phyloP scores from a whole-genome alignment of 2,113 vertebrate species.

The Fulica atra region DNA sequence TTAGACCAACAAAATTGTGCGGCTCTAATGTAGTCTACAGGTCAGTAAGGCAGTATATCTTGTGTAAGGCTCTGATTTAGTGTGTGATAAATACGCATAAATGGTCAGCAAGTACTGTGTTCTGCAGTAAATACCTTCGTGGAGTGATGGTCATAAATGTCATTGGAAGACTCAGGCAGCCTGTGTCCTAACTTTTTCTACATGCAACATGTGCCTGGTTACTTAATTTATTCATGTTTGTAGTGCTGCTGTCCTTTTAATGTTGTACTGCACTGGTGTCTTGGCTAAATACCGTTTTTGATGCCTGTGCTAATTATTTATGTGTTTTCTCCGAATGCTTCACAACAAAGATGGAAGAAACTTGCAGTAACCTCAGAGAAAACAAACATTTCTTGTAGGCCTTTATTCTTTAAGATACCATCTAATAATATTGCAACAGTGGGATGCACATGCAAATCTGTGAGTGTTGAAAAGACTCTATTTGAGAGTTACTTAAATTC shows the following conservation, averaged over 20 bases:
- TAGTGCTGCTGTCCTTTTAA: neutral
- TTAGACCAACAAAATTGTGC: neutral
- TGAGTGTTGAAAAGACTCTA: neutral
- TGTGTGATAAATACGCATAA: neutral
- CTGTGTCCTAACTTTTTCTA: neutral
- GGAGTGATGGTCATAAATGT: neutral
- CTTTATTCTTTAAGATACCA: neutral
- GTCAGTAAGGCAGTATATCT: neutral
- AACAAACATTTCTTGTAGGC: neutral
- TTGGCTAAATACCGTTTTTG: neutral
- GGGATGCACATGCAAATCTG: neutral
- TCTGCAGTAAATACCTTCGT: neutral
- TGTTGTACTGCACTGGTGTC: rapidly evolving
- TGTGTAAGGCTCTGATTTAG: neutral
- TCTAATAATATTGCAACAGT: neutral
- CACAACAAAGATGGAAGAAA: neutral
- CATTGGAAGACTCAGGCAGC: neutral
- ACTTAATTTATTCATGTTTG: neutral
- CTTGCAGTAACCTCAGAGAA: neutral
- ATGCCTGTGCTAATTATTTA: neutral
- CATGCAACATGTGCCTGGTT: neutral
- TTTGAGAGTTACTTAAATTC: neutral
- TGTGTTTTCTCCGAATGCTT: neutral
- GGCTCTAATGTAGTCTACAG: neutral
- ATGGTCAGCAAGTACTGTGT: neutral